A percentile compares a stretch with the other conserved stretches of the same genome.
phyloP scores from a whole-genome alignment of 2,797 vertebrate species.

The Cygnus olor region DNA sequence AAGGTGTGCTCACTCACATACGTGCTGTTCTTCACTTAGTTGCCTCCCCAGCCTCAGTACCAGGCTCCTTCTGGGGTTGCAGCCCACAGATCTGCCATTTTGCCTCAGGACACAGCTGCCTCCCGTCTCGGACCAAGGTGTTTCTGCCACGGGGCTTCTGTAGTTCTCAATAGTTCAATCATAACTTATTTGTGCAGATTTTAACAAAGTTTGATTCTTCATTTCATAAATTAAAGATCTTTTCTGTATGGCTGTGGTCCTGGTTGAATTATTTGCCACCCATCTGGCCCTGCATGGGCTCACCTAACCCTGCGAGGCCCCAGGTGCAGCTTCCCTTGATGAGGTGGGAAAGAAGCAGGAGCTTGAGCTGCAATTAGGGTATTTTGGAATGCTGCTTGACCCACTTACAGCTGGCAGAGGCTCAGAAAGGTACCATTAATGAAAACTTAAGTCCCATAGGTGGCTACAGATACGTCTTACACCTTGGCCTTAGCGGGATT shows the following conservation, averaged over 20 bases:
- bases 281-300: neutral
- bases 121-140: slow-evolving; percentile 22
- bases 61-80: neutral
- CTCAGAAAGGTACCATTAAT: neutral
- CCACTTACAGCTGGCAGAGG: neutral
- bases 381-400: neutral
- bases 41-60: neutral
- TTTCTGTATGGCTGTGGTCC: slow-evolving; percentile 4
- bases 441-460: neutral
- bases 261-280: neutral
- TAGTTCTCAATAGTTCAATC: neutral
- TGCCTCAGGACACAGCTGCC: neutral
- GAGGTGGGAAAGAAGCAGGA: neutral
- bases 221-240: slow-evolving; percentile 64
- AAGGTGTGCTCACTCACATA: too few species aligned
- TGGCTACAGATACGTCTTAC: too few species aligned
- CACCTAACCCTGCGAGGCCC: neutral
- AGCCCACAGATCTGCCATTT: neutral
- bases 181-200: slow-evolving; percentile 52
- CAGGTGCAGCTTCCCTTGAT: neutral
- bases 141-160: neutral
- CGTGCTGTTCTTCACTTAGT: neutral
- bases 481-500: neutral
- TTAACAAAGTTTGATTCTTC: slow-evolving; percentile 25
- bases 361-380: neutral